Conservation (phyloP, 2,797 vertebrate genomes). For the Rhynchotus rufescens region DNA sequence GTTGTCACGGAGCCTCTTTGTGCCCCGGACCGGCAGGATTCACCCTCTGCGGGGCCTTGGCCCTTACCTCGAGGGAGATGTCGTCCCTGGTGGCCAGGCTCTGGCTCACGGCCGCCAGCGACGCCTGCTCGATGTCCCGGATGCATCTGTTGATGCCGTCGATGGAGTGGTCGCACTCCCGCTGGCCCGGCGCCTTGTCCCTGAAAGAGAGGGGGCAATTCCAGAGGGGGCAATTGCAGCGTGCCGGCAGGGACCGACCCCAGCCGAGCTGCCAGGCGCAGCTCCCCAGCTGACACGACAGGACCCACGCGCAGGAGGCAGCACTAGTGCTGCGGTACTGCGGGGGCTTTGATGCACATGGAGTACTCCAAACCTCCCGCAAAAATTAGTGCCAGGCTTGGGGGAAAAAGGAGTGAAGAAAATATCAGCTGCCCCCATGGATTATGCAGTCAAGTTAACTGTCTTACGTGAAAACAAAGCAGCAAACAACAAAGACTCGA, state of each 20-base stretch:
- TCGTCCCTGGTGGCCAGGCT: conserved; percentile 94
- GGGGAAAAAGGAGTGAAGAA: neutral
- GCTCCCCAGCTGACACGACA: neutral
- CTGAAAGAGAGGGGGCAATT: conserved; percentile 70
- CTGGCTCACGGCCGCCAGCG: conserved; percentile 92
- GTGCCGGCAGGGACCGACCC: rapidly evolving
- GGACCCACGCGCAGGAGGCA: neutral
- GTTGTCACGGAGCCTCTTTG: neutral
- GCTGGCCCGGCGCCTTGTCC: conserved; percentile 97
- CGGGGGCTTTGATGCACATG: neutral
- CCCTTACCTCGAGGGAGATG: conserved; percentile 95
- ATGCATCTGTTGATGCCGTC: conserved; percentile 97
- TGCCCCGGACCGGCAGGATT: neutral
- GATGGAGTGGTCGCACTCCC: conserved; percentile 96
- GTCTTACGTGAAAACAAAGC: neutral
- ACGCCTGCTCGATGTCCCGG: conserved; percentile 97
- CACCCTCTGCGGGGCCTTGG: neutral
- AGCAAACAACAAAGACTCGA: no score
- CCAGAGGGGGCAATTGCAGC: neutral
- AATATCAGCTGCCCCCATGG: neutral
- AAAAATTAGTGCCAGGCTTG: neutral
- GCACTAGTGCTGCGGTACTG: neutral
- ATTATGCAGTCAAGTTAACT: neutral
- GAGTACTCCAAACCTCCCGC: neutral
- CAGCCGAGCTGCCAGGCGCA: rapidly evolving